Base-by-base conservation (phyloP, 2,113 vertebrate genomes). In the Etheostoma cragini region DNA sequence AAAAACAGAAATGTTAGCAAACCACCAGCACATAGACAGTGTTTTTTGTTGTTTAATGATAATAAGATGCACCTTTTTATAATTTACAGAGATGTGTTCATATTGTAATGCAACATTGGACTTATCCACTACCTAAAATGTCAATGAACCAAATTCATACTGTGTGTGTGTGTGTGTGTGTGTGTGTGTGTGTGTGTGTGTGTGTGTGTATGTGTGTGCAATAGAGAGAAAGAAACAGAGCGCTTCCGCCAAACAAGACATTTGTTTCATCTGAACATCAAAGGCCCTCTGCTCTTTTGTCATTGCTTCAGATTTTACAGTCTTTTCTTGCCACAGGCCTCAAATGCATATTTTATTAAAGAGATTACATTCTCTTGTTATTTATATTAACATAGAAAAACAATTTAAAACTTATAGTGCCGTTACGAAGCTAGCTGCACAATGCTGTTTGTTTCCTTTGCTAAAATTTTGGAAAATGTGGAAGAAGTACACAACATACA, bases 231-330 rank as follows among this genome's bases (percentile, higher is more conserved):
- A 71, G 68, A 63, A 68, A 72, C 33, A 70, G 78, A 81, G 79
- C 2, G 13, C 76, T 79, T 73, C 72, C 54, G 70, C 76, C 71
- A 64, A 83, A 84, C 58, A 81, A 89, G 88, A 85, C 82, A 61
- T 84, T 80, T 88, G 88, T 87, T 91, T 90, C 80, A 90, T 93
- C 78, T 78, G 60, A 56, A 87, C 88, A 92, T 95, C 87, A 92
- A 93, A 92, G 69, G 47, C 54, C 6, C 53, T 60, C 24, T 6
- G 69, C 78, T 89, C 84, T 87, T 88, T 90, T 73, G 84, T 92
- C 84, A 66, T 80, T 72, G 78, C 72, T 61, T 88, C 77, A 77
- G 72, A 76, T 87, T 88, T 72, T 76, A 64, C 72, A 69, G 52
- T 46, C 60, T 56, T 81, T 63, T 88, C 52, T 77, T 57, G 58